Percentiles rank a stretch among this genome's conserved stretches.
phyloP scores from a whole-genome alignment of 1,140 invertebrate genomes.

The Anoplolepis gracilipes region DNA sequence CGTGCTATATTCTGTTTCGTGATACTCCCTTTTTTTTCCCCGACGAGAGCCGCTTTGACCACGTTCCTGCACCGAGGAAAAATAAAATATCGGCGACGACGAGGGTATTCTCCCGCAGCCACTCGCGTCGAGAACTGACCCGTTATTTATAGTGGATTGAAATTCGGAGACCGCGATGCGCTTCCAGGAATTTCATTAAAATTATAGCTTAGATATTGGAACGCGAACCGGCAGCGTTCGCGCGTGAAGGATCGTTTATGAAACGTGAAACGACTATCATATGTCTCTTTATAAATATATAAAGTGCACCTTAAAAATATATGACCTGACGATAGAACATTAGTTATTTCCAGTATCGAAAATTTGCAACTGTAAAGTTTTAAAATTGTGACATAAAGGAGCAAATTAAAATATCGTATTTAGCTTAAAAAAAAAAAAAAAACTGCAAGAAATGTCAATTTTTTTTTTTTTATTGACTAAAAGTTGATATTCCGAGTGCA shows the following conservation, averaged over 20 bases:
- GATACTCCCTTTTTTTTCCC: neutral
- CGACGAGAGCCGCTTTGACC: conserved; percentile 57
- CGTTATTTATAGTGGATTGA: conserved; percentile 76
- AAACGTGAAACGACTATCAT: conserved; percentile 66
- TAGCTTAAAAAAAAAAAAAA: too few species aligned
- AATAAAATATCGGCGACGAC: conserved; percentile 68
- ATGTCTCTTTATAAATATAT: neutral
- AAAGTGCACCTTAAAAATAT: neutral
- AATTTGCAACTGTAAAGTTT: too few species aligned
- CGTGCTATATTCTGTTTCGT: conserved; percentile 61
- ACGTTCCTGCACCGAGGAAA: conserved; percentile 55
- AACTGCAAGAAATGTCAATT: too few species aligned
- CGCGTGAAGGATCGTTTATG: conserved; percentile 69
- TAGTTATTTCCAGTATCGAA: too few species aligned
- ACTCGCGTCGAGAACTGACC: conserved; percentile 28
- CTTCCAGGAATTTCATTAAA: conserved; percentile 81
- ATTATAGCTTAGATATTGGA: conserved; percentile 81
- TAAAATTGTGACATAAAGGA: too few species aligned
- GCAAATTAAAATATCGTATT: too few species aligned
- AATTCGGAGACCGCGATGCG: conserved; percentile 75
- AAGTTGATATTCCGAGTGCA: neutral
- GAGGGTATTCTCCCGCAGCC: conserved; percentile 51
- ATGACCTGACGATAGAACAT: too few species aligned
- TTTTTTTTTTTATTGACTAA: too few species aligned
- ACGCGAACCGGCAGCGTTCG: conserved; percentile 43